Conservation (phyloP, 2,888 invertebrate species). For the Hirtodrosophila duncani region DNA sequence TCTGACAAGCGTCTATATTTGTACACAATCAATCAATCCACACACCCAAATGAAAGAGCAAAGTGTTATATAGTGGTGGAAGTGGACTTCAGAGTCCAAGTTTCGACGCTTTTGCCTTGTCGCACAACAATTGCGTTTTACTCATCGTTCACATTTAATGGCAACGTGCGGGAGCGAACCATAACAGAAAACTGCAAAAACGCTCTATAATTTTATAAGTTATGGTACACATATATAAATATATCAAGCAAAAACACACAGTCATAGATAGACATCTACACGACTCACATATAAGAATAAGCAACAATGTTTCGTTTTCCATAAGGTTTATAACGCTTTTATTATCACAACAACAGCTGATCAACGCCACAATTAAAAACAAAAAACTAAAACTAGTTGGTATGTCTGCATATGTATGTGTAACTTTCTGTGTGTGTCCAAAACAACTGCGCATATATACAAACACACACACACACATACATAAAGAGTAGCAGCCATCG, state of each 20-base stretch:
- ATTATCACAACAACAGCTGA: conserved; percentile 62
- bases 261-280: conserved; percentile 4
- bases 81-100: not conserved
- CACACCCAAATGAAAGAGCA: not conserved
- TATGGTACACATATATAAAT: conserved; percentile 39
- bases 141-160: conserved; percentile 39
- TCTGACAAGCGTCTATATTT: conserved; percentile 54
- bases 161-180: conserved; percentile 35
- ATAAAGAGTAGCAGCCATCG: conserved; percentile 3
- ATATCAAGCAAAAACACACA: conserved; percentile 2
- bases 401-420: not conserved
- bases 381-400: not conserved
- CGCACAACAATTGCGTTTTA: conserved; percentile 55
- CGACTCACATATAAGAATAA: too few relatives aligned
- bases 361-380: conserved; percentile 39
- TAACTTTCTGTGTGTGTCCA: conserved; percentile 9
- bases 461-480: conserved; percentile 5
- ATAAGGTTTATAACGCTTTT: conserved; percentile 45
- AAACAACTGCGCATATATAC: conserved; percentile 60
- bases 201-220: conserved; percentile 48
- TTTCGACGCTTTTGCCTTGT: too few relatives aligned
- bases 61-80: not conserved
- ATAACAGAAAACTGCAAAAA: conserved; percentile 39
- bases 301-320: conserved; percentile 22
- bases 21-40: conserved; percentile 47